phyloP scores from a whole-genome alignment of 2,113 vertebrate species.

The Entelurus aequoreus region DNA sequence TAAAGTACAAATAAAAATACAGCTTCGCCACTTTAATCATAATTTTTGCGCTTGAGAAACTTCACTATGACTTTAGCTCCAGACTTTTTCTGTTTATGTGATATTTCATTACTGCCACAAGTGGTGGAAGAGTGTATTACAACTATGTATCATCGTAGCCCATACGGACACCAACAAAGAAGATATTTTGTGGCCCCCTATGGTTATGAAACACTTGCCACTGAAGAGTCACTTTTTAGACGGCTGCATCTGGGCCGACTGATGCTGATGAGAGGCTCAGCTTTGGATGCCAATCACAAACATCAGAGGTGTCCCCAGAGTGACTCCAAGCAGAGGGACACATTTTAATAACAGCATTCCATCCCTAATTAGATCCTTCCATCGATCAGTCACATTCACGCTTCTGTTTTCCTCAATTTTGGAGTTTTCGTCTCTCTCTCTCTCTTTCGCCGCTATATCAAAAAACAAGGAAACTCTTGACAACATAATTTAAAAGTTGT shows the following conservation, averaged over 20 bases:
- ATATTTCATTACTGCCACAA: too few species aligned
- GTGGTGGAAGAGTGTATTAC: too few species aligned
- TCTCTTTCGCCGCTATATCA: too few species aligned
- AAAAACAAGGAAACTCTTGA: too few species aligned
- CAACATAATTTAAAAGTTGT: too few species aligned
- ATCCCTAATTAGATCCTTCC: constrained; percentile 55
- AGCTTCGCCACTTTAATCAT: too few species aligned
- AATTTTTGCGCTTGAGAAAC: too few species aligned
- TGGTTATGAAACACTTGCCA: constrained; percentile 20
- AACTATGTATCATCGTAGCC: too few species aligned
- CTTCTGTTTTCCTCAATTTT: constrained; percentile 33
- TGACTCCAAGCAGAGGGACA: constrained; percentile 37
- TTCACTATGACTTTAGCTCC: too few species aligned
- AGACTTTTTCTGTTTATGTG: too few species aligned
- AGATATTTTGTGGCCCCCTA: not conserved
- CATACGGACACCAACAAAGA: too few species aligned
- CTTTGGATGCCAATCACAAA: constrained; percentile 61
- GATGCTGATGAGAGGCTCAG: constrained; percentile 65
- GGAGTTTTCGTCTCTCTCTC: constrained; percentile 1
- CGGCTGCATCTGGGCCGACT: constrained; percentile 27
- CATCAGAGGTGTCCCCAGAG: constrained; percentile 58
- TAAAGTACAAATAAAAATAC: too few species aligned
- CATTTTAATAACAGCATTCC: constrained; percentile 49
- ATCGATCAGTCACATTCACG: constrained; percentile 23
- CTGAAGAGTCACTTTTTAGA: constrained; percentile 23